Conservation (phyloP, 2,797 vertebrate species). For the Gallirallus australis region DNA sequence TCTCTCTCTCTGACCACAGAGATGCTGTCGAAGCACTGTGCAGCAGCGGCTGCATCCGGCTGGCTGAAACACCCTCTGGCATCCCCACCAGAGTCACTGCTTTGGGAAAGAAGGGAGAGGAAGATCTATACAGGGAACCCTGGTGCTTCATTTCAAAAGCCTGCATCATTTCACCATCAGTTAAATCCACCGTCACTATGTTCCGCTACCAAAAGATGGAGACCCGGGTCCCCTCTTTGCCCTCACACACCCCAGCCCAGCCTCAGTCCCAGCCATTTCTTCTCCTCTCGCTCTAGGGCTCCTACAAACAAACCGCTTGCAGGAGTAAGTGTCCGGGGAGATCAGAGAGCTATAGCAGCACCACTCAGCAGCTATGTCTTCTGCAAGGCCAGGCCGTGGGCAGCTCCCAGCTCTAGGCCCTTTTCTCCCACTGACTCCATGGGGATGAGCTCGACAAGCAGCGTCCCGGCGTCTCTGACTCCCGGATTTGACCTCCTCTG, state of each 20-base stretch:
- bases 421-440: background rate
- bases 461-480: background rate
- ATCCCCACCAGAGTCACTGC: background rate
- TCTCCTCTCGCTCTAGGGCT: background rate
- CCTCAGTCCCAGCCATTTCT: background rate
- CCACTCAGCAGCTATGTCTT: background rate
- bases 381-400: background rate
- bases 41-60: background rate
- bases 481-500: background rate
- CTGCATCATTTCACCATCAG: background rate
- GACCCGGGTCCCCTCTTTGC: background rate
- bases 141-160: background rate
- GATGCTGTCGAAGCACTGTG: background rate
- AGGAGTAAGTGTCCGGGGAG: background rate
- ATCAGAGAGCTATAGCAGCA: fast-evolving
- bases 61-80: background rate
- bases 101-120: background rate
- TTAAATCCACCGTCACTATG: background rate
- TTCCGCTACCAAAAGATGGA: background rate
- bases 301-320: background rate
- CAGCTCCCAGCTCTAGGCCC: background rate
- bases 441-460: background rate
- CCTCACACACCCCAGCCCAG: background rate
- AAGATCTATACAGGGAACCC: background rate
- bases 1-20: background rate